phyloP scores from a whole-genome alignment of 1,140 invertebrate genomes.

The Heliconius hermathena region DNA sequence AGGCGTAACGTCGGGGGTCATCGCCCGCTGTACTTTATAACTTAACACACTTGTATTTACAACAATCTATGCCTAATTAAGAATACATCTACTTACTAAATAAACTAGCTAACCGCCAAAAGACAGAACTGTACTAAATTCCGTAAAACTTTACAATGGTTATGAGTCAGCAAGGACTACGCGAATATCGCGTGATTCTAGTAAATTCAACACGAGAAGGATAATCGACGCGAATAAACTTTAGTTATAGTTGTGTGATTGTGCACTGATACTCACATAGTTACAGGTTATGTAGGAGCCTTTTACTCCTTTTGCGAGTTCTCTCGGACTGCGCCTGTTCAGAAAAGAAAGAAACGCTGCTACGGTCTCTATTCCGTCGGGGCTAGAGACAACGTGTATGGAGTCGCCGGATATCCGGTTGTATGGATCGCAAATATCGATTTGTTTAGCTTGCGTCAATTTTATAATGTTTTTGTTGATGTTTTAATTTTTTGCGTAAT shows the following conservation, averaged over 20 bases:
- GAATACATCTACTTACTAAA: constrained; percentile 51
- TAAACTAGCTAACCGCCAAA: constrained; percentile 42
- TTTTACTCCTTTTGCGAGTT: constrained; percentile 82
- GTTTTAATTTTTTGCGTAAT: not conserved
- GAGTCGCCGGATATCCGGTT: constrained; percentile 79
- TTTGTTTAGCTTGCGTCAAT: constrained; percentile 53
- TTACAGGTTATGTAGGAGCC: constrained; percentile 82
- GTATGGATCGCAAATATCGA: constrained; percentile 53
- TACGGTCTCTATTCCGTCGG: constrained; percentile 74
- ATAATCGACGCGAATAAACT: constrained; percentile 39
- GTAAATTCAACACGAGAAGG: constrained; percentile 48
- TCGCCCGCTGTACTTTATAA: constrained; percentile 48
- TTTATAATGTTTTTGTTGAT: constrained; percentile 26
- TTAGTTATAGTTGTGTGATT: constrained; percentile 35
- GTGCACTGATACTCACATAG: constrained; percentile 76
- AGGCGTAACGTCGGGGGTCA: constrained; percentile 53
- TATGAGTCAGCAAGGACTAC: constrained; percentile 69
- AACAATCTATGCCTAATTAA: not conserved
- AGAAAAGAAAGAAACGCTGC: constrained; percentile 81
- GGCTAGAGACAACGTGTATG: constrained; percentile 76
- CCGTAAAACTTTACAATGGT: constrained; percentile 13
- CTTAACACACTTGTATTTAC: not conserved
- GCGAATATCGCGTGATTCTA: constrained; percentile 48
- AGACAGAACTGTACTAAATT: constrained; percentile 8
- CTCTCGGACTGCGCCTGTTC: constrained; percentile 80